A percentile compares a stretch with the other conserved stretches of the same genome.
Evolutionary conservation across 23 tunicate genomes (phyloP).

Genomic region (Oikopleura albicans): DNA sequence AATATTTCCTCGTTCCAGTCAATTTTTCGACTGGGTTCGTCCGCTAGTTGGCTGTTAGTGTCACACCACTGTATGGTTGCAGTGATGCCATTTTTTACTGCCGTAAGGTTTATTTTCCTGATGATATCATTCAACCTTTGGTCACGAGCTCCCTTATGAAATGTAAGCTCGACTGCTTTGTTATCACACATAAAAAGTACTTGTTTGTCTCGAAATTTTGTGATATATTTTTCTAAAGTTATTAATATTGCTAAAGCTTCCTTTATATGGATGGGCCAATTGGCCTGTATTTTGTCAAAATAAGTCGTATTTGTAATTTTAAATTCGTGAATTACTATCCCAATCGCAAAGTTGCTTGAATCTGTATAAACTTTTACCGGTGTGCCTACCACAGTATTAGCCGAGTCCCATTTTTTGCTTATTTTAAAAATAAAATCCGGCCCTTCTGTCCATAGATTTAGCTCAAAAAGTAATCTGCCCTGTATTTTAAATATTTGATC

Average conservation of each 20-base stretch:
- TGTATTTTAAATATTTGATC: too few relatives aligned
- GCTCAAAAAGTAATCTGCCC: too few relatives aligned
- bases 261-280: not conserved
- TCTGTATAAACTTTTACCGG: too few relatives aligned
- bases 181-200: not conserved
- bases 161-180: not conserved
- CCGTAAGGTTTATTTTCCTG: not conserved
- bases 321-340: too few relatives aligned
- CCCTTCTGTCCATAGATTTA: not conserved
- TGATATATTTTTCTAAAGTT: not conserved
- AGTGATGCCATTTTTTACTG: not conserved
- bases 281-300: not conserved
- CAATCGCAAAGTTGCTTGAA: too few relatives aligned
- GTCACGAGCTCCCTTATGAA: not conserved
- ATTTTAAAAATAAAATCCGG: too few relatives aligned
- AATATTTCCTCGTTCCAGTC: not conserved
- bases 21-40: not conserved
- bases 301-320: not conserved
- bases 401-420: too few relatives aligned
- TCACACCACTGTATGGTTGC: not conserved
- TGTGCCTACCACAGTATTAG: too few relatives aligned
- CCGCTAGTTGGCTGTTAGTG: not conserved
- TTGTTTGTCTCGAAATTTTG: not conserved
- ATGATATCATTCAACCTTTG: not conserved
- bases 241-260: not conserved